Evolutionary conservation across 1,140 invertebrate genomes (phyloP).

Genomic region (Leptopilina boulardi): DNA sequence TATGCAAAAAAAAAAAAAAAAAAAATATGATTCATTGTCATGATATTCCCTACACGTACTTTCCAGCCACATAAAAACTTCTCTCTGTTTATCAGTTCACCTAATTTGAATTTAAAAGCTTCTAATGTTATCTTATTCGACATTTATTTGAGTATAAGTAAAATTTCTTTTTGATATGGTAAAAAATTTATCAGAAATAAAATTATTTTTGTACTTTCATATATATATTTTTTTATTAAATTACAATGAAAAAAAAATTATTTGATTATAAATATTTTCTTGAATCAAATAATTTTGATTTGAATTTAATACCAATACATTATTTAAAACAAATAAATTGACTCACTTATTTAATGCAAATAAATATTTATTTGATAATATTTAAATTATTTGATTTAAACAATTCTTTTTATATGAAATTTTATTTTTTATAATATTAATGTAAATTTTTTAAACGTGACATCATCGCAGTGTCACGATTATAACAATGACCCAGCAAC

Average conservation of each 20-base stretch:
- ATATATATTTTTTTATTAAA: no score
- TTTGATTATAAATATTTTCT: no score
- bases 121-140: background rate
- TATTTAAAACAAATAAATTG: no score
- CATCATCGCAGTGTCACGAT: slow-evolving; percentile 1
- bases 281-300: no score
- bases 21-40: background rate
- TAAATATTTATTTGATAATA: no score
- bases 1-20: background rate
- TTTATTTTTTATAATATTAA: background rate
- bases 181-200: no score
- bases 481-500: background rate
- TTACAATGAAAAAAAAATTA: no score
- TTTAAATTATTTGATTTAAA: no score
- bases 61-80: background rate
- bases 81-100: background rate
- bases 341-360: no score
- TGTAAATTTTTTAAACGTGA: background rate
- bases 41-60: background rate
- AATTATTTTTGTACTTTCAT: no score
- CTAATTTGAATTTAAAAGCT: background rate
- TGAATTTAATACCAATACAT: no score
- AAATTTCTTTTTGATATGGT: background rate
- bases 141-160: background rate
- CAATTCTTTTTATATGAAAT: no score